Base-by-base conservation (phyloP, 1,140 invertebrate genomes). In the Nomia melanderi region DNA sequence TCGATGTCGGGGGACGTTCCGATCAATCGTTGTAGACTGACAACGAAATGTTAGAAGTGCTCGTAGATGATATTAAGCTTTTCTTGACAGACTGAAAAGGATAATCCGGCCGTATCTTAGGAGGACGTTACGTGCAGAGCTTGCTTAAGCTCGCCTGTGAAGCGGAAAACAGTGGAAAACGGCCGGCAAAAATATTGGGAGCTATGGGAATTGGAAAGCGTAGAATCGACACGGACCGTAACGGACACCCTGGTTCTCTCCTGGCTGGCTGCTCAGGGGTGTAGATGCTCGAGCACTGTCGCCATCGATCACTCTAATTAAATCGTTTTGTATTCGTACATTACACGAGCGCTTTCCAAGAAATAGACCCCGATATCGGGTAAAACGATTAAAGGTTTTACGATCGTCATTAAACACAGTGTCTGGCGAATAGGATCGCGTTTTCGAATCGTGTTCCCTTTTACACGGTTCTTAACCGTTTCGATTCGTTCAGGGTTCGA, bases 271-370 rank as follows among this genome's bases (percentile, higher is more conserved):
- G 50, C 20, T 76, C 59, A 39, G 29, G n/a, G 54, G 53, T 5
- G n/a, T 39, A 31, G 47, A 39, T 59, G 36, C 14, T 7, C 54
- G 8, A 6, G 8, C 25, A 29, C 23, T 29, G 36, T 25, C 17
- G 9, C 71, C 39, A 78, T 78, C 77, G 71, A 78, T 78, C 60
- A 54, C 33, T 25, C 27, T 65, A 78, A 78, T 78, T 78, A 78
- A 67, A 78, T 78, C 77, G 56, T 47, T 78, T 78, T 67, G 71
- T 66, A 74, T 62, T 50, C 62, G 59, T 57, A 54, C 66, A 67
- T 75, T 75, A 78, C 69, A 31, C 33, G 60, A 44, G 29, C 59
- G 27, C 59, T 77, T 39, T 29, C 44, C 56, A 29, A 17, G 69
- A 44, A 59, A 77, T 64, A 57, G 59, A 72, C 72, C 53, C 47